Percentiles rank a stretch among this genome's conserved stretches.
Conservation (phyloP, 2,113 vertebrate species). For the Gasterosteus aculeatus region DNA sequence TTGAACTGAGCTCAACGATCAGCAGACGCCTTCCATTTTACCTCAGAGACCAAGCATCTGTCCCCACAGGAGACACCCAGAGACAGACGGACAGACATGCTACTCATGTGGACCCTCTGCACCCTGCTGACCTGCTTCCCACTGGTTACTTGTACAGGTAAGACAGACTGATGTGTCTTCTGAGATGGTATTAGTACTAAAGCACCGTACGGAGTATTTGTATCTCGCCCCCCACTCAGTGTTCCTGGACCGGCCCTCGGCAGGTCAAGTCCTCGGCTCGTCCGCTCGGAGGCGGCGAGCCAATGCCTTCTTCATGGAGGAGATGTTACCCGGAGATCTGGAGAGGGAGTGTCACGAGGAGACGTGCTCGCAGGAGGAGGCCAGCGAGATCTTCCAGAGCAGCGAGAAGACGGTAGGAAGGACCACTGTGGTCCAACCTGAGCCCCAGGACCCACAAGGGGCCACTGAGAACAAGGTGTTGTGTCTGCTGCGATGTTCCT, state of each 20-base stretch:
- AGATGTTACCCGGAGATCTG: conserved; percentile 82
- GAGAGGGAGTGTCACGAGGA: conserved; percentile 88
- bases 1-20: conserved; percentile 58
- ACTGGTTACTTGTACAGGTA: conserved; percentile 51
- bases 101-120: background rate
- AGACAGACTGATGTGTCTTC: background rate
- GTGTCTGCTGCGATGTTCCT: too few species aligned
- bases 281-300: conserved; percentile 73
- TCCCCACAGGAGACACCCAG: background rate
- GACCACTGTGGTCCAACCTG: background rate
- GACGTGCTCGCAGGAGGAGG: conserved; percentile 85
- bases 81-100: conserved; percentile 11
- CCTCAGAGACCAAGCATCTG: background rate
- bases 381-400: conserved; percentile 84
- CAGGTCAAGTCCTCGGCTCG: conserved; percentile 74
- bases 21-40: conserved; percentile 28
- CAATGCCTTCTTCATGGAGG: conserved; percentile 84
- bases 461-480: background rate
- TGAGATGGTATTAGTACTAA: background rate
- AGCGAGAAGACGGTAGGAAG: conserved; percentile 83
- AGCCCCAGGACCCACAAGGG: background rate
- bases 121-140: conserved; percentile 33
- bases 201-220: background rate
- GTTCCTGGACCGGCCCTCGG: conserved; percentile 75
- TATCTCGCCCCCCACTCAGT: conserved; percentile 62